phyloP scores from a whole-genome alignment of 2,113 vertebrate species.

The Pionites leucogaster region DNA sequence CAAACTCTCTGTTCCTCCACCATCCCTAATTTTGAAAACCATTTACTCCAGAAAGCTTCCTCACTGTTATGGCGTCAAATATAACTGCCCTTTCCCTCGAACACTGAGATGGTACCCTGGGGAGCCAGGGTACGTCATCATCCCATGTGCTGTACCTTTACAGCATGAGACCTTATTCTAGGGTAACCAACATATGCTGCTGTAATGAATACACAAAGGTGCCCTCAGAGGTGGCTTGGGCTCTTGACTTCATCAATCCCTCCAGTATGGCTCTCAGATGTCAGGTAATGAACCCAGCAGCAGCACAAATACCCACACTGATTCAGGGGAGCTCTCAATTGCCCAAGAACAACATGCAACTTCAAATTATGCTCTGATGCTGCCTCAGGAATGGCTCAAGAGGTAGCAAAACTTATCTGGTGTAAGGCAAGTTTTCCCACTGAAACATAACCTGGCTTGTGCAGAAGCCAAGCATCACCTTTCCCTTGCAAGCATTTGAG shows the following conservation, averaged over 20 bases:
- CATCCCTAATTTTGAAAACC: neutral
- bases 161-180: neutral
- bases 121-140: neutral
- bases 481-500: neutral
- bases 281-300: neutral
- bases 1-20: neutral
- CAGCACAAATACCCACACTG: neutral
- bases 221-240: neutral
- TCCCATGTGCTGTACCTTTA: neutral
- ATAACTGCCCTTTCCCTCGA: neutral
- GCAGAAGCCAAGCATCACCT: slow-evolving; percentile 3
- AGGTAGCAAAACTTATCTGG: slow-evolving; percentile 12
- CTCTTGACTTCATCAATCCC: neutral
- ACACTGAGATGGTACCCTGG: neutral
- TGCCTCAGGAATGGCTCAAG: neutral
- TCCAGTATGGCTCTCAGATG: neutral
- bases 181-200: neutral
- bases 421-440: slow-evolving; percentile 4
- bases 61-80: neutral
- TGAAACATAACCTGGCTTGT: slow-evolving; percentile 30
- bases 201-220: neutral
- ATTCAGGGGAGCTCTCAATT: neutral
- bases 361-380: neutral
- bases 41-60: neutral
- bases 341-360: neutral